Percentiles rank a stretch among this genome's conserved stretches.
phyloP scores from a whole-genome alignment of 2,888 invertebrate species.

The Drosophila meridionalis region DNA sequence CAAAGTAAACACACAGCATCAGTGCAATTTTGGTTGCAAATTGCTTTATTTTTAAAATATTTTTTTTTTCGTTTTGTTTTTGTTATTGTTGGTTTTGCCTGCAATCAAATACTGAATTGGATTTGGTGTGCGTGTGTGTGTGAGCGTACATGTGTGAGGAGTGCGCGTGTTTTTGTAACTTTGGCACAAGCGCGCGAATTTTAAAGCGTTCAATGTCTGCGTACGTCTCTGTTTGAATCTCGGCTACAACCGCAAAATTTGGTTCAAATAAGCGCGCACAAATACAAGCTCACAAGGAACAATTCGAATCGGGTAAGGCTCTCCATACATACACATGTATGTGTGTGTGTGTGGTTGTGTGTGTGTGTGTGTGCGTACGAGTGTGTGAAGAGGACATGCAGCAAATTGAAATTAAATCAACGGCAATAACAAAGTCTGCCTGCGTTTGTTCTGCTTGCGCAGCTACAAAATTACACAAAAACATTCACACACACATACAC shows the following conservation, averaged over 20 bases:
- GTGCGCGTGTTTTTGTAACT: conserved; percentile 27
- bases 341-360: background rate
- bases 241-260: conserved; percentile 7
- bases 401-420: conserved; percentile 26
- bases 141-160: conserved; percentile 30
- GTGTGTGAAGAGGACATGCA: conserved; percentile 34
- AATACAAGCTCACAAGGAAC: conserved; percentile 18
- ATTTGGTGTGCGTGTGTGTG: conserved; percentile 4
- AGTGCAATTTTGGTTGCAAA: conserved; percentile 29
- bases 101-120: conserved; percentile 14
- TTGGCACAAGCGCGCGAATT: conserved; percentile 42
- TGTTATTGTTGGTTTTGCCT: conserved; percentile 33
- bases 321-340: background rate
- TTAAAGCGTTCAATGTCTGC: conserved; percentile 34
- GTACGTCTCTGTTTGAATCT: conserved; percentile 11
- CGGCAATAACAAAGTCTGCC: conserved; percentile 56
- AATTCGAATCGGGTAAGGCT: conserved; percentile 11
- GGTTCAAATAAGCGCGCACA: conserved; percentile 51
- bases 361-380: background rate
- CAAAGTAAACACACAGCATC: conserved; percentile 14
- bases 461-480: conserved; percentile 65
- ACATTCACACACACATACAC: conserved; percentile 27
- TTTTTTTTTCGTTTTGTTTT: conserved; percentile 33
- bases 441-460: conserved; percentile 62
- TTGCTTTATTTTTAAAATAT: conserved; percentile 23